Base-by-base conservation (phyloP, 1,140 invertebrate species). In the Penaeus chinensis region DNA sequence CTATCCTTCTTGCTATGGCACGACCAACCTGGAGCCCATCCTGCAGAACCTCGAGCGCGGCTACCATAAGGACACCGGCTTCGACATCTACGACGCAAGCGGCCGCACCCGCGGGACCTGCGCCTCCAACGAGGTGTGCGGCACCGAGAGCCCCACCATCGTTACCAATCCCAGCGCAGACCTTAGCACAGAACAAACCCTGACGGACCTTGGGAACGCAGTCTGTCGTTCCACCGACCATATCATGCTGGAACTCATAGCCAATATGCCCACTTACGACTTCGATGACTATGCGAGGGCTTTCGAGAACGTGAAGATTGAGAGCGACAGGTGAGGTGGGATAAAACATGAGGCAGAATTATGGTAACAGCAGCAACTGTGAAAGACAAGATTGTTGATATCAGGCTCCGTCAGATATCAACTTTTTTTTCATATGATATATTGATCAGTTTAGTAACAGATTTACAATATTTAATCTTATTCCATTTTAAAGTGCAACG, bases 201-300 rank as follows among this genome's bases (percentile, higher is more conserved):
- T 90, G 27, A 42, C 37, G 20, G 78, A 90, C 37, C 60, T 90
- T 24, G 82, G 37, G 8, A 22, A 84, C n/a, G 81, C 88, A 18
- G 63, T 90, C 22, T 90, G 89, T 60, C 77, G 47, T n/a, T 88
- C 85, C n/a, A 47, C 84, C n/a, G 86, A 89, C 74, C 89, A 90
- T 61, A 61, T 88, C 16, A 81, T 90, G n/a, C 61, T 90, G 2
- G 89, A 90, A 54, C 85, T 90, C 13, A 78, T 79, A 65, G 79
- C 77, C 74, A 81, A 89, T 61, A 22, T 87, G n/a, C 89, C 89
- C 5, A 84, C 76, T 11, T 83, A 83, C 62, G 84, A 86, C 66
- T 79, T 62, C 62, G 71, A 82, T n/a, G 86, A 90, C 20, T 74
- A 81, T 47, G 69, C 60, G n/a, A 65, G 79, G 24, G 66, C 78